phyloP scores from a whole-genome alignment of 2,888 invertebrate species.

The Platypus cylindrus region DNA sequence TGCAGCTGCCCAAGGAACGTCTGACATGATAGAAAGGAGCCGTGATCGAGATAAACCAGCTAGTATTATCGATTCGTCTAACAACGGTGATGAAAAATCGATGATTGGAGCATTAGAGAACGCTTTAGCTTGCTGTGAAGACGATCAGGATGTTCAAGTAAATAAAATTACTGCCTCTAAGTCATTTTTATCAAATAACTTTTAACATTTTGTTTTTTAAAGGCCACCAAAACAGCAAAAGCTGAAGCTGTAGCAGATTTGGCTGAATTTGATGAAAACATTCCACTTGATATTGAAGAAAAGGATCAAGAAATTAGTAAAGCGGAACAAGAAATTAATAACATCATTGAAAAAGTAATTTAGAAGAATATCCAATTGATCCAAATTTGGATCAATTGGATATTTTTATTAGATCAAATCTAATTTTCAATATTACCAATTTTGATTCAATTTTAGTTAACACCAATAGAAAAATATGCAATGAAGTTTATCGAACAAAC shows the following conservation, averaged over 20 bases:
- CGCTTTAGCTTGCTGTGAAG: constrained; percentile 85
- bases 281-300: constrained; percentile 67
- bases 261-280: constrained; percentile 91
- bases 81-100: constrained; percentile 40
- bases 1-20: constrained; percentile 44
- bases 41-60: constrained; percentile 29
- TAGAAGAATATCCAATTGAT: background rate
- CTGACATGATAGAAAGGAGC: constrained; percentile 38
- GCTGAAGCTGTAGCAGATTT: constrained; percentile 83
- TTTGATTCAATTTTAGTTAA: constrained; percentile 48
- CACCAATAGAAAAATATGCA: constrained; percentile 90
- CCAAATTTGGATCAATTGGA: background rate
- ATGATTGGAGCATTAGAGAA: constrained; percentile 58
- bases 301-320: constrained; percentile 49
- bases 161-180: background rate
- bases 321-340: constrained; percentile 59
- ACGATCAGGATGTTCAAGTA: constrained; percentile 78
- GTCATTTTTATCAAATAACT: background rate
- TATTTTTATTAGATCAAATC: background rate
- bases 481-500: constrained; percentile 85
- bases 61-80: constrained; percentile 18
- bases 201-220: constrained; percentile 1
- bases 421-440: no score
- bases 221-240: constrained; percentile 74
- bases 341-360: constrained; percentile 57